Evolutionary conservation across 2,888 invertebrate genomes (phyloP).

Genomic region (Ferdinandea cuprea): DNA sequence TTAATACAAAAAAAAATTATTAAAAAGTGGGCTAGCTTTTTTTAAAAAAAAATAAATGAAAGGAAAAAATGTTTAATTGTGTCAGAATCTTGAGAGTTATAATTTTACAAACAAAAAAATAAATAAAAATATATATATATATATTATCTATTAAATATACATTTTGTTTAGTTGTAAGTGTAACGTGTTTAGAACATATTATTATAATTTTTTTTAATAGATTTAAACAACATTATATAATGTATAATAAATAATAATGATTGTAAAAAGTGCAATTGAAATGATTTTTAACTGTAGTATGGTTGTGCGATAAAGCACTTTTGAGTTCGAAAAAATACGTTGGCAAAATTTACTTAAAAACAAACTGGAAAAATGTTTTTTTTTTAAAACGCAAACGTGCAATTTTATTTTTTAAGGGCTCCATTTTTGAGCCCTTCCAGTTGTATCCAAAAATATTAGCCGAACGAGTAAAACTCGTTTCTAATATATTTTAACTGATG

Average conservation of each 20-base stretch:
- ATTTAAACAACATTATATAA: constrained; percentile 54
- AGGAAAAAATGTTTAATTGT: constrained; percentile 59
- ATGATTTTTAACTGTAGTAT: not conserved
- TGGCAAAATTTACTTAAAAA: too few species aligned
- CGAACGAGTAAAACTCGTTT: too few species aligned
- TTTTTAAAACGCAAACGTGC: too few species aligned
- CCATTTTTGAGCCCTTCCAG: too few species aligned
- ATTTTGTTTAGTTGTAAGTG: constrained; percentile 58
- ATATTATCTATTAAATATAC: constrained; percentile 42
- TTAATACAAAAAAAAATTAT: too few species aligned
- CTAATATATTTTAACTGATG: too few species aligned
- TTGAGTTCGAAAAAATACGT: not conserved
- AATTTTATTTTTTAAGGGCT: too few species aligned
- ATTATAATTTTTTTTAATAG: constrained; percentile 42
- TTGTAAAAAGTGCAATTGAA: constrained; percentile 56
- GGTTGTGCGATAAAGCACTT: not conserved
- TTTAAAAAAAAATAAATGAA: constrained; percentile 2
- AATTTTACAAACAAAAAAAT: constrained; percentile 51
- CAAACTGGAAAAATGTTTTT: too few species aligned
- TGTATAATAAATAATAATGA: constrained; percentile 58
- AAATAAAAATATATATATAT: too few species aligned
- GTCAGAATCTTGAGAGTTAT: constrained; percentile 56
- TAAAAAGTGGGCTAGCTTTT: constrained; percentile 29
- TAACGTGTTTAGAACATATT: constrained; percentile 62
- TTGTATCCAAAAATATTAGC: too few species aligned